Evolutionary conservation across 2,888 invertebrate species (phyloP), one percentile per base, ranked within the genome.

Genomic region (Penaeus monodon): DNA sequence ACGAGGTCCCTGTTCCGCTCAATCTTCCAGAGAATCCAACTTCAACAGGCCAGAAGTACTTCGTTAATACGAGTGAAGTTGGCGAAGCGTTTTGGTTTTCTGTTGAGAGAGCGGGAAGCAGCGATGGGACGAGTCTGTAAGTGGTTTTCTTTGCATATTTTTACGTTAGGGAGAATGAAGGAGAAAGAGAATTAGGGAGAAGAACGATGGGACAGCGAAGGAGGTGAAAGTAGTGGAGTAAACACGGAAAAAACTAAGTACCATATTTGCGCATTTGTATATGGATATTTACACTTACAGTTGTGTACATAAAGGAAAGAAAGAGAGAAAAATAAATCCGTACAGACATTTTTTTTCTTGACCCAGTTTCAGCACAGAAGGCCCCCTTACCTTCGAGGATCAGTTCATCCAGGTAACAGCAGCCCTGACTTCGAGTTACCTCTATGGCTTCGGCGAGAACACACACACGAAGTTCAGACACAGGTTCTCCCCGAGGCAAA

Each of bases 361-460:
- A 24, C 64, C 20, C 38, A 79, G 74, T 44, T 91, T 84, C 73
- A n/a, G 65, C 24, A 22, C 68, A 29, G 65, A 64, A 17, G 68
- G 49, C 57, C 89, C 80, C 0, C 91, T 93, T n/a, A 91, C 92
- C 3, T 92, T 93, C 90, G 92, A 93, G 2, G 92, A 93, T 87
- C 93, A 93, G 91, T 93, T 92, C 90, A 90, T 93, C 3, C 93
- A 93, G 90, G 91, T 93, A 7, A 91, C 92, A 0, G 92, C 92
- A 57, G 90, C 90, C 66, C 91, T 93, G 17, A 92, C 93, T 1
- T 92, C 92, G 7, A 87, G 88, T 24, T 92, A 93, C 90, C 90
- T 92, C 8, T 93, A 93, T 89, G 93, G 93, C 0, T 91, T 93
- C 85, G 93, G 93, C 7, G 93, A 93, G 90, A 92, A 93, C 90